Evolutionary conservation across 2,888 invertebrate species (phyloP).

Genomic region (Junonia oenone): DNA sequence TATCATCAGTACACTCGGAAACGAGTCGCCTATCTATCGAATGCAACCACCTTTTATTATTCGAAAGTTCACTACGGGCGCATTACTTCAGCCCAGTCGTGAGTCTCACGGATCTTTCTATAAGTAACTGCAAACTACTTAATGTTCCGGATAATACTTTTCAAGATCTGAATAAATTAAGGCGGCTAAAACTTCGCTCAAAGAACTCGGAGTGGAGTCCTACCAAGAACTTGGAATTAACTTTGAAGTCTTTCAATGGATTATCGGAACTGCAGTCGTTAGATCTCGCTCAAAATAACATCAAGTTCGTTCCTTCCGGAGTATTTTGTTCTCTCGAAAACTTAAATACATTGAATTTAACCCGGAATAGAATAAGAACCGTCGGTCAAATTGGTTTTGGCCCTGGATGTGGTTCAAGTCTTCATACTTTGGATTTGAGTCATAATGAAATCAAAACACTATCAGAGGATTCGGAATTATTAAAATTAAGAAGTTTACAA

Average conservation of each 20-base stretch:
- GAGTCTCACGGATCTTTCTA: slow-evolving; percentile 85
- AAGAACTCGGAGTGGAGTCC: slow-evolving; percentile 89
- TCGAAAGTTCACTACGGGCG: slow-evolving; percentile 87
- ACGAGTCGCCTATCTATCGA: slow-evolving; percentile 86
- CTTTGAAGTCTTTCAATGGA: slow-evolving; percentile 85
- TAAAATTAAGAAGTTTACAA: slow-evolving; percentile 87
- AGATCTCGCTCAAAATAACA: slow-evolving; percentile 91
- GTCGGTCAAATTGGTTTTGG: slow-evolving; percentile 87
- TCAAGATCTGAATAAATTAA: slow-evolving; percentile 88
- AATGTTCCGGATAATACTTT: slow-evolving; percentile 88
- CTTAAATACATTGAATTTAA: slow-evolving; percentile 90
- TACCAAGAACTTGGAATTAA: slow-evolving; percentile 86
- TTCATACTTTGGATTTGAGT: slow-evolving; percentile 89
- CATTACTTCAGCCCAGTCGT: slow-evolving; percentile 86
- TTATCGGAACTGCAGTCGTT: slow-evolving; percentile 88
- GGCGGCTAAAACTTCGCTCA: slow-evolving; percentile 87
- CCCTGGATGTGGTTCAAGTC: slow-evolving; percentile 82
- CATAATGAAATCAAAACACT: slow-evolving; percentile 87
- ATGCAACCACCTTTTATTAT: slow-evolving; percentile 87
- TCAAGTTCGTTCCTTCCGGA: slow-evolving; percentile 88
- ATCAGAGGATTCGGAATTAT: slow-evolving; percentile 86
- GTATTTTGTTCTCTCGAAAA: slow-evolving; percentile 89
- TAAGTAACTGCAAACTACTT: slow-evolving; percentile 89
- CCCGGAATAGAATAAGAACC: slow-evolving; percentile 89
- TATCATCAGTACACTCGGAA: slow-evolving; percentile 81